A percentile compares a stretch with the other conserved stretches of the same genome.
These are phyloP conservation scores for Zoanthus solanderi DNA, from an alignment of 92 coral and sea anemone genomes.

Conservation along the genomic window DNA sequence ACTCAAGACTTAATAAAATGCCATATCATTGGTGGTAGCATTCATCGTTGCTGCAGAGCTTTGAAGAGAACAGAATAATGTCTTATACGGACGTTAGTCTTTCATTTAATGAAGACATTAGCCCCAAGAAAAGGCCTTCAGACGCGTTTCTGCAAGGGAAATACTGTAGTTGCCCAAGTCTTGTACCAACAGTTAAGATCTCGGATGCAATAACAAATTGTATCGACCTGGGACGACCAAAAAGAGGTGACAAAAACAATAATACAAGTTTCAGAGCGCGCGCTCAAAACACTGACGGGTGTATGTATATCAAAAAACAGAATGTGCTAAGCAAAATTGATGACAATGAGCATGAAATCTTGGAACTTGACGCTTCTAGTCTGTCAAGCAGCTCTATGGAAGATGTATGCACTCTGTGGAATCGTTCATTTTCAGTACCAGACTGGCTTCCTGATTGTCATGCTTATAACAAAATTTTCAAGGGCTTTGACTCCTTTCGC, in stretches of 20 bases:
- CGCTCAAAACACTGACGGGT: neutral
- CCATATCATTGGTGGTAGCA: neutral
- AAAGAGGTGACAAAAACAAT: slow-evolving; percentile 18
- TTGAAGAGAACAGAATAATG: neutral
- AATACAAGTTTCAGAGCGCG: neutral
- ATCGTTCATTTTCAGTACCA: slow-evolving; percentile 40
- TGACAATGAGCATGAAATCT: slow-evolving; percentile 30
- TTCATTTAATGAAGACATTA: slow-evolving; percentile 17
- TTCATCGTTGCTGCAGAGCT: neutral
- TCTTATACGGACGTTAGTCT: slow-evolving; percentile 31
- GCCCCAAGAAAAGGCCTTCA: slow-evolving; percentile 12
- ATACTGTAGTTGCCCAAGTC: slow-evolving; percentile 44
- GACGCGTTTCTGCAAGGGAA: slow-evolving; percentile 45
- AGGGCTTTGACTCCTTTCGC: neutral
- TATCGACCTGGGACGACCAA: slow-evolving; percentile 28
- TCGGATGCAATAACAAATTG: slow-evolving; percentile 43
- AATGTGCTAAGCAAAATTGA: slow-evolving; percentile 27
- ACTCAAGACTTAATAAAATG: neutral
- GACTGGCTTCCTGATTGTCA: neutral
- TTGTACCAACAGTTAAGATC: slow-evolving; percentile 27
- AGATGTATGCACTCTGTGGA: neutral
- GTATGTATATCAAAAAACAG: neutral
- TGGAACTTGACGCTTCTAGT: slow-evolving; percentile 26
- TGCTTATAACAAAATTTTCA: slow-evolving; percentile 1
- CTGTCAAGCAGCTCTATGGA: slow-evolving; percentile 11